phyloP scores from a whole-genome alignment of 2,797 vertebrate genomes.

The Microctenopoma lineatum region DNA sequence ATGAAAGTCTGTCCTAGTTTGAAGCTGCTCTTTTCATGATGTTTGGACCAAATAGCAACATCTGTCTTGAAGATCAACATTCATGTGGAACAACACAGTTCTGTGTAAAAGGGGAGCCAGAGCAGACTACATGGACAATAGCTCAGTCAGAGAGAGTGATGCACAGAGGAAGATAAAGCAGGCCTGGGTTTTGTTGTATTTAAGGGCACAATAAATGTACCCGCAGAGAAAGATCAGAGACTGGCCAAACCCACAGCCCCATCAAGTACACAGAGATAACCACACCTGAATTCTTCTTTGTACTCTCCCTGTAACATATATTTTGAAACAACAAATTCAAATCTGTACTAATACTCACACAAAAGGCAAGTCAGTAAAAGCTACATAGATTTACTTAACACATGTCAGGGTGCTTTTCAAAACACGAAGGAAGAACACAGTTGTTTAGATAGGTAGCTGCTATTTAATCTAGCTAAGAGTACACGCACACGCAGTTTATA shows the following conservation, averaged over 20 bases:
- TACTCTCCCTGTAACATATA: slow-evolving; percentile 1
- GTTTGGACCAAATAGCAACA: slow-evolving; percentile 54
- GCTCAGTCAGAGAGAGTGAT: slow-evolving; percentile 53
- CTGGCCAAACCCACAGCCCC: not conserved
- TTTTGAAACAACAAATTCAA: slow-evolving; percentile 12
- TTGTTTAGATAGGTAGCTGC: no score
- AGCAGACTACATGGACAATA: slow-evolving; percentile 49
- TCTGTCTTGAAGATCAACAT: slow-evolving; percentile 50
- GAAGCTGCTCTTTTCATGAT: slow-evolving; percentile 57
- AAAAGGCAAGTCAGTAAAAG: not conserved
- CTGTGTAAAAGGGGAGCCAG: slow-evolving; percentile 27
- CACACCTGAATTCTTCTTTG: slow-evolving; percentile 12
- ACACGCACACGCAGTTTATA: not conserved
- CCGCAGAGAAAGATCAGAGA: slow-evolving; percentile 57
- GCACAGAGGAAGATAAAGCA: slow-evolving; percentile 54
- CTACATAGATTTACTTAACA: not conserved
- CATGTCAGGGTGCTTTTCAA: not conserved
- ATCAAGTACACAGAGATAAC: not conserved
- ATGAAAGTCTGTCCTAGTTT: slow-evolving; percentile 70
- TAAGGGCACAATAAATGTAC: slow-evolving; percentile 40
- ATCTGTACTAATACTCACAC: not conserved
- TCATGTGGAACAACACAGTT: slow-evolving; percentile 44
- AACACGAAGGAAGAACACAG: not conserved
- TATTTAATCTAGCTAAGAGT: not conserved
- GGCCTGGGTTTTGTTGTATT: slow-evolving; percentile 45